Evolutionary conservation across 1,140 invertebrate species (phyloP), one percentile per base, ranked within the genome.

Genomic region (Vanessa atalanta): DNA sequence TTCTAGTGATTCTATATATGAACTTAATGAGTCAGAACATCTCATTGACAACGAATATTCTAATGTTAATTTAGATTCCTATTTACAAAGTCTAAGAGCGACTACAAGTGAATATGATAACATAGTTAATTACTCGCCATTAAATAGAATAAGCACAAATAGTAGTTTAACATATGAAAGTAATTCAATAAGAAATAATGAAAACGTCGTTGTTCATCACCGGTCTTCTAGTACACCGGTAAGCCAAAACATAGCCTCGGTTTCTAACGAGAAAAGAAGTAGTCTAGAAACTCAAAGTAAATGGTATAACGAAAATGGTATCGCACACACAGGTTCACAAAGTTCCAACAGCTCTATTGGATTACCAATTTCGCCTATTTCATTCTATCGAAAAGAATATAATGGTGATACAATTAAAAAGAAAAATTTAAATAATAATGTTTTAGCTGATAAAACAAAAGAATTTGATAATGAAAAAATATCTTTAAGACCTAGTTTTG

Each of bases 1-100:
- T 0, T 96, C 96, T 14, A 95, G 95, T 79, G 94, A 95, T 78
- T 94, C 94, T 0, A 89, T 93, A 80, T 94, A 94, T 72, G 95
- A 96, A 79, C 92, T 96, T n/a, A 94, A 95, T 75, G 94, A 94
- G 6, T 83, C 95, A 13, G 94, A 94, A 66, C 94, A 94, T 69
- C 91, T 78, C 12, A 79, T 92, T 53, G 94, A 93, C 65, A 92
- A 94, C 47, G 94, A 96, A 13, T 48, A 37, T 53, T 23, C 60
- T 31, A 72, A 77, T 72, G 31, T 74, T 26, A 75, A 76, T 80
- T 88, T 96, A 51, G 95, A 96, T 86, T 94, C 93, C 61, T 96
- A 96, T 84, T 86, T 96, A 47, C 94, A 95, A 78, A 94, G 95
- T 72, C 85, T 96, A 43, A 94, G 95, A 79, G 89, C 93, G 20